Conservation (phyloP, 2,797 vertebrate species). For the Rhodeus uyekii region DNA sequence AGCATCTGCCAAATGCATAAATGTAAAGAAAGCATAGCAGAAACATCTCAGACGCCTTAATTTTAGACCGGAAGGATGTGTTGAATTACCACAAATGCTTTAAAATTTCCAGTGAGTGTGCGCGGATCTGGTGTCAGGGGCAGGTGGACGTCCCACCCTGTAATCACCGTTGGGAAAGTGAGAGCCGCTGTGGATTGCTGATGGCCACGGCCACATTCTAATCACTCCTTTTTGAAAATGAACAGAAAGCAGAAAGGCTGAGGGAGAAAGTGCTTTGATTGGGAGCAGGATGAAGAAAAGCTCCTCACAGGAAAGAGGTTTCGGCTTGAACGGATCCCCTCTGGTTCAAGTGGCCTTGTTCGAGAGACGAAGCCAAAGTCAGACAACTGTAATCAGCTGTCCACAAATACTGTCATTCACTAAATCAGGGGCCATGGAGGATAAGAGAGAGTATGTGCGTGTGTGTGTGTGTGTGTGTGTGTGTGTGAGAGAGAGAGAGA, state of each 20-base stretch:
- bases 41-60: neutral
- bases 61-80: neutral
- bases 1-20: too few species aligned
- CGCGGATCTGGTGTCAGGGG: slow-evolving; percentile 6
- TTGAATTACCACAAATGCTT: neutral
- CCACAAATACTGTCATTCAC: slow-evolving; percentile 53
- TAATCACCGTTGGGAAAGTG: slow-evolving; percentile 43
- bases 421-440: slow-evolving; percentile 57
- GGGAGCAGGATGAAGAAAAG: slow-evolving; percentile 23
- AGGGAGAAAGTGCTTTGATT: slow-evolving; percentile 52
- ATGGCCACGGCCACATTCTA: slow-evolving; percentile 27
- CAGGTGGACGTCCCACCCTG: slow-evolving; percentile 18
- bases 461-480: neutral
- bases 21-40: neutral
- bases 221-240: slow-evolving; percentile 44
- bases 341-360: slow-evolving; percentile 57
- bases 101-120: neutral
- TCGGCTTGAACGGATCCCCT: slow-evolving; percentile 38
- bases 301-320: slow-evolving; percentile 28
- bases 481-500: too few species aligned
- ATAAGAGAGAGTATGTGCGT: slow-evolving; percentile 49
- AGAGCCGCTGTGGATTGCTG: neutral
- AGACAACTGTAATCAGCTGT: slow-evolving; percentile 58
- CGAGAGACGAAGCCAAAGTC: slow-evolving; percentile 51
- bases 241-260: slow-evolving; percentile 38